Percentiles rank a stretch among this genome's conserved stretches.
phyloP scores from a whole-genome alignment of 2,797 vertebrate genomes.

The Momotus momota region DNA sequence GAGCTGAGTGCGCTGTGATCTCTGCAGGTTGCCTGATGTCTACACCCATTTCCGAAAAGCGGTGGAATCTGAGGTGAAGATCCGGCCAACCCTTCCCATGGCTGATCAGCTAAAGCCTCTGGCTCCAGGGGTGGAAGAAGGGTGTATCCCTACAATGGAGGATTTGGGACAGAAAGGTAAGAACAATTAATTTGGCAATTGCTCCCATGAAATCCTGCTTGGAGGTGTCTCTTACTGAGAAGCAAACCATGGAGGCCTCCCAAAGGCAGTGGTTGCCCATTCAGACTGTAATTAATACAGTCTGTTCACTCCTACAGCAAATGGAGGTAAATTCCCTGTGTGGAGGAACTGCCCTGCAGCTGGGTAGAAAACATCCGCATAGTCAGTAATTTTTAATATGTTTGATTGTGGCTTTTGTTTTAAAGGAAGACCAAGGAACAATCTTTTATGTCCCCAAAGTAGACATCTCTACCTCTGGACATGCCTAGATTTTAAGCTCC shows the following conservation, averaged over 20 bases:
- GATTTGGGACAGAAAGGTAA: conserved; percentile 83
- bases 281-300: neutral
- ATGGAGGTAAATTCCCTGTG: neutral
- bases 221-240: neutral
- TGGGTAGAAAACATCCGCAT: neutral
- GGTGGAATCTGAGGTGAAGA: conserved; percentile 76
- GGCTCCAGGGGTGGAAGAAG: conserved; percentile 80
- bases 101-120: conserved; percentile 78
- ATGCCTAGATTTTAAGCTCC: neutral
- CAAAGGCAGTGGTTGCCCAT: neutral
- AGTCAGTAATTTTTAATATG: neutral
- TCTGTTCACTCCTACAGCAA: neutral
- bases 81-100: conserved; percentile 75
- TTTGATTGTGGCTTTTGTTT: neutral
- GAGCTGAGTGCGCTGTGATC: neutral
- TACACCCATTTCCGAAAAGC: conserved; percentile 88
- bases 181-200: neutral
- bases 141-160: conserved; percentile 78
- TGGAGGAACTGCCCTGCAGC: neutral
- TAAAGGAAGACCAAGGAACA: neutral
- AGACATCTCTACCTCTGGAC: neutral
- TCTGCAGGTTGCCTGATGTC: conserved; percentile 84
- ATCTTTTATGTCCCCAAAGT: neutral
- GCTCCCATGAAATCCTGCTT: neutral
- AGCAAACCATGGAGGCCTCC: neutral